Evolutionary conservation across 2,797 vertebrate genomes (phyloP).

Genomic region (Hypotaenidia okinawae): DNA sequence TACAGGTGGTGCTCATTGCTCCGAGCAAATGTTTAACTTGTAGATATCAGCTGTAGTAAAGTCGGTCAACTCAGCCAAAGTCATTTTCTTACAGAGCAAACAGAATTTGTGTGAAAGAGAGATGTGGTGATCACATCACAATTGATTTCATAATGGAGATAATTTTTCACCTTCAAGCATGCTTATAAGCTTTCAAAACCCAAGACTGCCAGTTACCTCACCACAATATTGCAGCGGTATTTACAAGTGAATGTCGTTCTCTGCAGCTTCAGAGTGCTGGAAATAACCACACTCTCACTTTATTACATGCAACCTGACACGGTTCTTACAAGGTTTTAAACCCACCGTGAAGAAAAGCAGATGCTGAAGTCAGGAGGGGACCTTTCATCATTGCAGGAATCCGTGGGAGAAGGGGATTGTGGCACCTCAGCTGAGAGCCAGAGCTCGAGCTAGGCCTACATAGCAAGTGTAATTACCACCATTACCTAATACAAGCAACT

Average conservation of each 20-base stretch:
- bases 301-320: neutral
- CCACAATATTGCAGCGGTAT: neutral
- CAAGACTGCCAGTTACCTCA: neutral
- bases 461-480: fast-evolving
- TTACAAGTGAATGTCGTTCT: neutral
- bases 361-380: neutral
- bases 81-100: neutral
- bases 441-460: neutral
- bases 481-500: neutral
- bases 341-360: neutral
- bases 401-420: neutral
- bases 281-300: neutral
- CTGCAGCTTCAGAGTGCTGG: neutral
- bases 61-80: neutral
- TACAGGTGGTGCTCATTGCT: neutral
- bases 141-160: neutral
- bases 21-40: neutral
- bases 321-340: neutral
- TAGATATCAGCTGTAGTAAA: neutral
- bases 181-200: neutral
- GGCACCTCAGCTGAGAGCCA: neutral
- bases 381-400: neutral
- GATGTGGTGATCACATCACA: neutral
- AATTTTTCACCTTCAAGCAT: neutral
- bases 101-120: neutral